Evolutionary conservation across 2,888 invertebrate species (phyloP), one percentile per base, ranked within the genome.

Genomic region (Xanthia togata): DNA sequence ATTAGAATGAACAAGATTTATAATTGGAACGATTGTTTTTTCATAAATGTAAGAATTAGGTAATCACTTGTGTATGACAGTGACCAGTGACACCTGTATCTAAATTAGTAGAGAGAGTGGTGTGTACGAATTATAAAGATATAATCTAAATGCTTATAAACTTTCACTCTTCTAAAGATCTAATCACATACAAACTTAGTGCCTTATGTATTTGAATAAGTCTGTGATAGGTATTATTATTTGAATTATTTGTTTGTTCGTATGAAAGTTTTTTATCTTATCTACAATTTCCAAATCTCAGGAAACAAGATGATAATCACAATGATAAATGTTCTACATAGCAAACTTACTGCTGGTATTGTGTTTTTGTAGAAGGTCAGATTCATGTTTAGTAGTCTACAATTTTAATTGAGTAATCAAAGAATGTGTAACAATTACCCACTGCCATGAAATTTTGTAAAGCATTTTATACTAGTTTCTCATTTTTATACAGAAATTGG

Each of bases 171-270:
- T 82, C 68, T 76, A 70, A 71, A 81, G 81, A 69, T 87, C 79
- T 87, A 86, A 83, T 88, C 84, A 88, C 86, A 80, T 83, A 82
- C 86, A 77, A 90, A 89, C 82, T 84, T 89, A 90, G 94, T 94
- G 94, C 94, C 94, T 94, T 94, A 94, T 86, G 87, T 89, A 91
- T 91, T 90, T 88, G 76, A 88, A 88, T 90, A 89, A 90, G 89
- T 91, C 93, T 93, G 94, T 94, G 93, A 94, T 94, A 93, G 88
- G 84, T 81, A 80, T 76, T 78, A 79, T 82, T 77, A 71, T 87
- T 80, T 80, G 38, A 76, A 80, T 82, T 81, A 60, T 82, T 86
- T 79, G 76, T 38, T 73, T 83, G 76, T 60, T 81, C 60, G 38
- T 69, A 74, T 38, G 69, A 78, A 71, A 79, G 59, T 78, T 79